Base-by-base conservation (phyloP, 1,140 invertebrate genomes). In the Planococcus citri region DNA sequence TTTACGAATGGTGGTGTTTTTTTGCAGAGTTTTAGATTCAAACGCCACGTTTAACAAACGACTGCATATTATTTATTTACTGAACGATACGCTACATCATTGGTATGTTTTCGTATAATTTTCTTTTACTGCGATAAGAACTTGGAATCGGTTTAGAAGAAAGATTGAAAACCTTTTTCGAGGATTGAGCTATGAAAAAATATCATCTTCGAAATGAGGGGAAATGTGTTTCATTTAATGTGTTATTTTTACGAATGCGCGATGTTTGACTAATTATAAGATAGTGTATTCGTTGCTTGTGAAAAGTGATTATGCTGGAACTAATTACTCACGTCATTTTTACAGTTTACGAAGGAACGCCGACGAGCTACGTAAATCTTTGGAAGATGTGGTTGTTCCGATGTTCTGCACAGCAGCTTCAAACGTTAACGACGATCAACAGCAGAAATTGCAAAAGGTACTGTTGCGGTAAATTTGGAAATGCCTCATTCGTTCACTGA, bases 31-130 rank as follows among this genome's bases (percentile, higher is more conserved):
- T 71, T 87, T 88, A 74, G 83, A 87, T 76, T 83, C 84, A 71
- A 88, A 87, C 72, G 87, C 87, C 68, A 83, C 85, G 71, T 97
- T 97, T 83, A 86, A 87, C 73, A 87, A 93, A 78, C 92, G 95
- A 81, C 85, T 98, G 69, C 94, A 98, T 82, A 87, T 97, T 77
- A 95, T 98, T 78, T 98, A 98, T 82, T 84, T 98, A 75, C 91
- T 98, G 73, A 98, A 98, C 83, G 95, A 98, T 84, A 88, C 97
- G 29, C 82, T 97, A 68, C 94, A 97, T 82, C 94, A 98, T 81
- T 97, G 95, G 94, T 96, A 86, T 89, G 87, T 73, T 60, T n/a
- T n/a, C n/a, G n/a, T n/a, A n/a, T n/a, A n/a, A n/a, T n/a, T n/a
- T n/a, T n/a, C n/a, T n/a, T 29, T 37, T 6, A 6, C 17, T 68